Evolutionary conservation across 2,888 invertebrate species (phyloP), one percentile per base, ranked within the genome.

Genomic region (Lepidocyrtinus sp.): DNA sequence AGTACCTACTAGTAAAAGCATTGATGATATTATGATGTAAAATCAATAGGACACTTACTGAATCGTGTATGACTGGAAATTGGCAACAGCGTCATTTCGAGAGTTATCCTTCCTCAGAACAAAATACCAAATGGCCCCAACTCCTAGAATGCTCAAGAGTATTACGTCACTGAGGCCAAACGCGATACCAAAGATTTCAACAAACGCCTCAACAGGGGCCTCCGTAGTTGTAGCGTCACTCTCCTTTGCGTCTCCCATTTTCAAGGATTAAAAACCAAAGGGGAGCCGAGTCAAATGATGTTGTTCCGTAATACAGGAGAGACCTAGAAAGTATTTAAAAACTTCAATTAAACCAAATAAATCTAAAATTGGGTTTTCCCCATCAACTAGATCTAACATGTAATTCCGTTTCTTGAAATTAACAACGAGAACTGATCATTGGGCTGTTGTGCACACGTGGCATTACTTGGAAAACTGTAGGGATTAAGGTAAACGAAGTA

Each of bases 41-140:
- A 12, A 26, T 9, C 27, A 12, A n/a, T 22, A 19, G n/a, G 17
- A 24, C 19, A 93, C 94, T 93, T 91, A 96, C 96, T 96, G 96
- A 88, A 96, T 96, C 26, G 95, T 94, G 89, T 96, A 96, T 0
- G 93, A 92, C 90, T 94, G 94, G 45, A 90, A 89, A 84, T 92
- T 90, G 0, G 93, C 90, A 50, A 92, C 89, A 1, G 87, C 83
- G 84, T 92, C 92, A 86, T 94, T 93, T 86, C 71, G 36, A 19
- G 75, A 50, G 26, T 71, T 61, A 19, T 73, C 72, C 65, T 85
- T 85, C 1, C 82, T 67, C n/a, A 79, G 27, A 50, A 83, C 75
- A n/a, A 85, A 72, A 61, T 80, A 86, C 71, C 85, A 85, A 17
- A 83, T 24, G 7, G 79, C 84, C 7, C 77, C 83, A 15, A 68